Evolutionary conservation across 2,888 invertebrate genomes (phyloP), one percentile per base, ranked within the genome.

Genomic region (Cerastis leucographa): DNA sequence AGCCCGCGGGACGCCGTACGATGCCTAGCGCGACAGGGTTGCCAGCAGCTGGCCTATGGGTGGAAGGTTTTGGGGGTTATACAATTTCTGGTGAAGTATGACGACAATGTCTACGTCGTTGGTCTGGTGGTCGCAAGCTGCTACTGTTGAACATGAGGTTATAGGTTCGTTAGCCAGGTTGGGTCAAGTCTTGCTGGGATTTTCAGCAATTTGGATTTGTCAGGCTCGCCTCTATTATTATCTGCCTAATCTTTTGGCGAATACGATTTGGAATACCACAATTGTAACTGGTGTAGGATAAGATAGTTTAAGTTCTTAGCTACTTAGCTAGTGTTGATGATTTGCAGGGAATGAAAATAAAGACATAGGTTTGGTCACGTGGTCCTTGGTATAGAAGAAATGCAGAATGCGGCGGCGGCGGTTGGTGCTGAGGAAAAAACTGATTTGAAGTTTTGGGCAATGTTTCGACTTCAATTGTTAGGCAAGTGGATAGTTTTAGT

Each of bases 1-100:
- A 82, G 81, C 67, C 72, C 70, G 76, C 74, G 81, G 87, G 89
- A 88, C 87, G 89, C 87, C 87, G 79, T 76, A 72, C 84, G 85
- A 80, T 65, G 81, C 76, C 78, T 73, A 69, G 17, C 64, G 76
- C 14, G 40, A 42, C 73, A 71, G 86, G 74, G 85, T 78, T 85
- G 78, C 78, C 75, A 85, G 74, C 0, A 9, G 8, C 11, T 46
- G 17, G 49, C 56, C 66, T 64, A 25, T 6, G 17, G 17, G 64
- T 42, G 22, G 19, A 7, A 1, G 17, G n/a, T 61, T 71, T 68
- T 74, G 59, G 44, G 29, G 61, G 35, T 42, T 81, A 29, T 67
- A 76, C 67, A 22, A 54, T 49, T 29, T 25, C 54, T 65, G 9
- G 6, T 35, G 9, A 22, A 29, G 51, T 49, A 22, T 12, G n/a